Percentiles rank a stretch among this genome's conserved stretches.
These are phyloP conservation scores for Xestia xanthographa DNA, from an alignment of 2,888 invertebrate genomes.

Conservation along the genomic window DNA sequence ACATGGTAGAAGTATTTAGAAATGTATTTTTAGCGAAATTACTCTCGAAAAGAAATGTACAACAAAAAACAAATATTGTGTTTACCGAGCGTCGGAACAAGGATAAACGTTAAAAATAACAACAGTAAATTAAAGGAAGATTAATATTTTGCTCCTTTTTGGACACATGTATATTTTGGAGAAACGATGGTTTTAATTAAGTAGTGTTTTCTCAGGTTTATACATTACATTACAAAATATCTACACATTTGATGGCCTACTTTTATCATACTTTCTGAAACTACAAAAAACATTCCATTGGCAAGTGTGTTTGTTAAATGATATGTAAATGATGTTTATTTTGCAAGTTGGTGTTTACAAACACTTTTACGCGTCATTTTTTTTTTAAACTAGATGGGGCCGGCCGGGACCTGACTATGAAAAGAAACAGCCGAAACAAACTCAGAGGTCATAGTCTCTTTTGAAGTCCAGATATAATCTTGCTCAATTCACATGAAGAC, in stretches of 20 bases:
- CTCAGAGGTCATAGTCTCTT: too few species aligned
- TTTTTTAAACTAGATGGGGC: too few species aligned
- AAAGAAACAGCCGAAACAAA: too few species aligned
- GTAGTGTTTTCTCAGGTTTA: slow-evolving; percentile 7
- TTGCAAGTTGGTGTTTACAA: too few species aligned
- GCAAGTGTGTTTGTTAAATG: too few species aligned
- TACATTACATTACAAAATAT: not conserved
- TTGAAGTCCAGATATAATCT: too few species aligned
- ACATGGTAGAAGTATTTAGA: slow-evolving; percentile 36
- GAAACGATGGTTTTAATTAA: slow-evolving; percentile 34
- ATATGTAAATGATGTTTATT: too few species aligned
- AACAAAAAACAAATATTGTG: slow-evolving; percentile 55
- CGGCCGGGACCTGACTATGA: too few species aligned
- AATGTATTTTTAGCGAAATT: slow-evolving; percentile 61
- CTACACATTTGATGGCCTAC: not conserved
- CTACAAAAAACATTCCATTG: not conserved
- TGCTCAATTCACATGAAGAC: too few species aligned
- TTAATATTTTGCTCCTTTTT: slow-evolving; percentile 46
- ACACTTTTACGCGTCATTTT: too few species aligned
- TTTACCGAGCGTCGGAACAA: slow-evolving; percentile 45
- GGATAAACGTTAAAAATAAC: slow-evolving; percentile 58
- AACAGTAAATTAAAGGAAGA: slow-evolving; percentile 51
- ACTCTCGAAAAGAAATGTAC: slow-evolving; percentile 42
- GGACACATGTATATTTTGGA: slow-evolving; percentile 32
- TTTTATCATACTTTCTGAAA: not conserved